These are phyloP conservation scores for Hoplodrina blanda DNA, from an alignment of 2,888 invertebrate genomes.

Conservation along the genomic window DNA sequence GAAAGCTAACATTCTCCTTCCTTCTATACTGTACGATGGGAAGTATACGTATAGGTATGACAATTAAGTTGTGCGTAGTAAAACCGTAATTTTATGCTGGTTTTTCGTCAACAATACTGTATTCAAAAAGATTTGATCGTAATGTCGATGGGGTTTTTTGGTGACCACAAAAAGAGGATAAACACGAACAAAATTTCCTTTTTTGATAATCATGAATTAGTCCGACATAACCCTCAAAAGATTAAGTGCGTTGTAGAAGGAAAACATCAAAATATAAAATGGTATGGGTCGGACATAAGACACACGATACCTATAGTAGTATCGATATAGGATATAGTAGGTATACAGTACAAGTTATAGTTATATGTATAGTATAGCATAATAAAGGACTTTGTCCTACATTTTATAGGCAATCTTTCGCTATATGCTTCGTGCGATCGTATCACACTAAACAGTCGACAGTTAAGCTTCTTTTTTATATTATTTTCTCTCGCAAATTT, in stretches of 20 bases:
- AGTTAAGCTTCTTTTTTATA: slow-evolving; percentile 37
- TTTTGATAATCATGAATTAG: slow-evolving; percentile 1
- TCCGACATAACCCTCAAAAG: slow-evolving; percentile 6
- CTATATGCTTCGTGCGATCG: slow-evolving; percentile 31
- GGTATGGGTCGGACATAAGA: too few species aligned
- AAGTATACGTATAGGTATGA: not conserved
- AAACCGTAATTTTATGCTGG: not conserved
- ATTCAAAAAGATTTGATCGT: not conserved
- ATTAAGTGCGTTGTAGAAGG: not conserved
- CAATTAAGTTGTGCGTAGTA: slow-evolving; percentile 15
- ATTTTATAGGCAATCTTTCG: not conserved
- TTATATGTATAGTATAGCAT: too few species aligned
- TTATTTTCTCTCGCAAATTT: slow-evolving; percentile 31
- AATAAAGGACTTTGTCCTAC: not conserved
- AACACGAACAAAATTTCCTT: slow-evolving; percentile 8
- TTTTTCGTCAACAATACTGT: not conserved
- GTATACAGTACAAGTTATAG: too few species aligned
- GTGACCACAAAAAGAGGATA: slow-evolving; percentile 32
- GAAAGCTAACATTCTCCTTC: slow-evolving; percentile 25
- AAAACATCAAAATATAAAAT: not conserved
- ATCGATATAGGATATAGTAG: too few species aligned
- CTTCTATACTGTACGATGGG: slow-evolving; percentile 4
- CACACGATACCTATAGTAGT: too few species aligned
- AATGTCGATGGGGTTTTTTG: slow-evolving; percentile 14
- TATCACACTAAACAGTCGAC: slow-evolving; percentile 39